phyloP scores from a whole-genome alignment of 2,113 vertebrate species.

The Diadophis punctatus region DNA sequence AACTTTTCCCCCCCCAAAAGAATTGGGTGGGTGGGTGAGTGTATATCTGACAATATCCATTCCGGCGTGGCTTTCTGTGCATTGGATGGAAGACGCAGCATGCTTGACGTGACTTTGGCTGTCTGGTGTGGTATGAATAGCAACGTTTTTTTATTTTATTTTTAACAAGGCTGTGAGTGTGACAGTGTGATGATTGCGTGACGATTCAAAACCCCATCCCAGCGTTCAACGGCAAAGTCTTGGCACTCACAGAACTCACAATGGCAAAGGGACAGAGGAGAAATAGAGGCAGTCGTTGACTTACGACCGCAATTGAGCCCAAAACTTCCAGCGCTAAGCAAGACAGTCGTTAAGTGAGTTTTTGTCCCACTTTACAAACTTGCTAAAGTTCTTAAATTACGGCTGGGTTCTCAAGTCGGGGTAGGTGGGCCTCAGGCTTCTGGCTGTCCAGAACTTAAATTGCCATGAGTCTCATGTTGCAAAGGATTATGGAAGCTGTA shows the following conservation, averaged over 20 bases:
- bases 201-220: not conserved
- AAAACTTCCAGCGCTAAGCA: not conserved
- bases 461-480: not conserved
- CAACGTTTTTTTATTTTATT: not conserved
- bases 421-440: not conserved
- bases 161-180: not conserved
- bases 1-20: not conserved
- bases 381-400: not conserved
- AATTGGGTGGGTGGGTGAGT: not conserved
- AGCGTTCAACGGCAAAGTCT: not conserved
- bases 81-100: too few relatives aligned
- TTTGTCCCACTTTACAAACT: too few relatives aligned
- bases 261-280: not conserved
- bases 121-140: not conserved
- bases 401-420: not conserved
- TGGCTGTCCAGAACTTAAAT: not conserved
- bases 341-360: not conserved
- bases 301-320: not conserved
- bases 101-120: too few relatives aligned
- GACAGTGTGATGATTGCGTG: not conserved
- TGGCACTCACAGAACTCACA: too few relatives aligned
- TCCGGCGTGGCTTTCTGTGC: not conserved
- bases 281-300: not conserved
- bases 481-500: not conserved
- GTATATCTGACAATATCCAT: not conserved